phyloP scores from a whole-genome alignment of 2,113 vertebrate genomes.

The Circaetus gallicus region DNA sequence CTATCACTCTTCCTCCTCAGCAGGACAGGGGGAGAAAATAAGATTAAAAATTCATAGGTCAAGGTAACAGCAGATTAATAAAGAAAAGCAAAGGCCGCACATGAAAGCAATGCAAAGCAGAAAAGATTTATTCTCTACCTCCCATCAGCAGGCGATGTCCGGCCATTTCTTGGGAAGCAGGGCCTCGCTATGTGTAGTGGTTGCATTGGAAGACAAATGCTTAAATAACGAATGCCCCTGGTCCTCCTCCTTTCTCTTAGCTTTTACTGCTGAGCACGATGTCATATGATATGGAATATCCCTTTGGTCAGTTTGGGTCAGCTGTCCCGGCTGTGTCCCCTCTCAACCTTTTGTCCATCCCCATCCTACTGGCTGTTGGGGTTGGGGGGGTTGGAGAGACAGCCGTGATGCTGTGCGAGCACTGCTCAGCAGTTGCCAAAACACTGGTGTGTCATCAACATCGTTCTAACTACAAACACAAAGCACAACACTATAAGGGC shows the following conservation, averaged over 20 bases:
- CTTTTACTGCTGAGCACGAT: background rate
- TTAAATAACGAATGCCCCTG: fast-evolving
- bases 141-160: background rate
- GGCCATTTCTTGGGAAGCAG: background rate
- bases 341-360: background rate
- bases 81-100: background rate
- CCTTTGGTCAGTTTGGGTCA: background rate
- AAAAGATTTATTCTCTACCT: background rate
- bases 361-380: fast-evolving
- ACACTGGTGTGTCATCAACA: background rate
- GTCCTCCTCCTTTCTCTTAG: background rate
- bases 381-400: background rate
- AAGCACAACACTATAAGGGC: background rate
- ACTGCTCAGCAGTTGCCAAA: background rate
- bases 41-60: background rate
- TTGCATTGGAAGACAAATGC: background rate
- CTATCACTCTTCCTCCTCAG: background rate
- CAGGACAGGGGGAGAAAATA: background rate
- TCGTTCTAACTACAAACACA: background rate
- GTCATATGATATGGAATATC: background rate
- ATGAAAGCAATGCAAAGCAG: background rate
- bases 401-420: background rate
- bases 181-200: fast-evolving
- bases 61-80: background rate
- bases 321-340: background rate